These are phyloP conservation scores for Chromoteleia sp. DNA, from an alignment of 2,888 invertebrate genomes.

Conservation along the genomic window DNA sequence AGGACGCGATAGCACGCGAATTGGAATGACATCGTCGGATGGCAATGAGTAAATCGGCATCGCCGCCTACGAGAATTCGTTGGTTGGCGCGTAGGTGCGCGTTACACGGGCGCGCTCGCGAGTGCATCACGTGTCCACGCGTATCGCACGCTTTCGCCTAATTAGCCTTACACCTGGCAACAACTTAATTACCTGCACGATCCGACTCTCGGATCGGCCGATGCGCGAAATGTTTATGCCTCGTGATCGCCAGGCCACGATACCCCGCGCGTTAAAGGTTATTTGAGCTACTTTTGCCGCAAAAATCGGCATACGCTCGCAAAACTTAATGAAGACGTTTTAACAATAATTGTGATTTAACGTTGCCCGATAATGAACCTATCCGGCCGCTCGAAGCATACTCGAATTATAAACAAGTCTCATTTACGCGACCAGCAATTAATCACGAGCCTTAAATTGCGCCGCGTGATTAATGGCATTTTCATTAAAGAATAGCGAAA, in stretches of 20 bases:
- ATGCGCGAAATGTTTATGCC: conserved; percentile 57
- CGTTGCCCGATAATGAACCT: conserved; percentile 51
- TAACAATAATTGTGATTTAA: conserved; percentile 64
- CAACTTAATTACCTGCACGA: conserved; percentile 71
- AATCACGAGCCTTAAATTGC: conserved; percentile 44
- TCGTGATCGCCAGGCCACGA: conserved; percentile 49
- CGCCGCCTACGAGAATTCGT: conserved; percentile 48
- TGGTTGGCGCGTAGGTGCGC: conserved; percentile 47
- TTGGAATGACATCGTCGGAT: conserved; percentile 36
- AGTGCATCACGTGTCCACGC: conserved; percentile 69
- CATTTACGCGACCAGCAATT: conserved; percentile 40
- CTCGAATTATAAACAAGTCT: conserved; percentile 57
- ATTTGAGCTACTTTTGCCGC: conserved; percentile 42
- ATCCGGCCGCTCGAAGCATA: conserved; percentile 5
- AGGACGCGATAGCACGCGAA: conserved; percentile 52
- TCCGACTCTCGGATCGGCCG: conserved; percentile 55
- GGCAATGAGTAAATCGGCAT: conserved; percentile 3
- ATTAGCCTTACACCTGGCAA: conserved; percentile 70
- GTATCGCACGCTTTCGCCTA: conserved; percentile 70
- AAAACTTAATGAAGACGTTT: conserved; percentile 63
- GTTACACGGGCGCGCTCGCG: conserved; percentile 22
- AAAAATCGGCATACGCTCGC: conserved; percentile 41
- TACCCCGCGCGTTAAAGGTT: conserved; percentile 57
- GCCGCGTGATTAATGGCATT: conserved; percentile 35
- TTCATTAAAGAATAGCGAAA: conserved; percentile 5